Evolutionary conservation across 1,140 invertebrate genomes (phyloP), one percentile per base, ranked within the genome.

Genomic region (Drosophila varians): DNA sequence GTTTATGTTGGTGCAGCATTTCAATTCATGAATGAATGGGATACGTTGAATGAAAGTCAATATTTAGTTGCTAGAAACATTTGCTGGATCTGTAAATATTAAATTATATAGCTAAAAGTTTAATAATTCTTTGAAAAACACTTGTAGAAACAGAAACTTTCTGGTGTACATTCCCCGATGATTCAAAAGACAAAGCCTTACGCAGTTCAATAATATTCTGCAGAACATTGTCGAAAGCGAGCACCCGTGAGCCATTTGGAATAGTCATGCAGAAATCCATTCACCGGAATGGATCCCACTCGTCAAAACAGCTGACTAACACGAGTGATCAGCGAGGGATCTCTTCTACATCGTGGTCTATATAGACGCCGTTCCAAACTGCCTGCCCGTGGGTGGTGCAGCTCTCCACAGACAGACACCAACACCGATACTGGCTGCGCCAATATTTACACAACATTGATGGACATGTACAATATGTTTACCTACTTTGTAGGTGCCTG

Each of bases 391-490:
- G 71, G 71, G 71, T 74, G 70, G 71, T 74, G 71, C 70, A 53
- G 45, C 53, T 70, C 23, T n/a, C n/a, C n/a, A n/a, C n/a, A 48
- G 43, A 55, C 14, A 12, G 19, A 38, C 36, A 58, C 46, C 34
- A 42, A 47, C 28, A 73, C 69, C 46, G 45, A 34, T 6, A 12
- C 48, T 55, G 25, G 42, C 25, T 72, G 70, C 51, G 52, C 71
- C 71, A 74, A 74, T 74, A 74, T 74, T 74, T 74, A 74, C 70
- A 66, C 71, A 66, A 74, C 70, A 74, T 74, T 74, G 71, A 74
- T 74, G 71, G 70, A 74, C 70, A 74, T 65, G 46, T 54, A 71
- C 65, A 60, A 26, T 46, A 42, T 74, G 71, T 74, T 74, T 74
- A 73, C 69, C 69, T 73, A 51, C 58, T 73, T 74, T 74, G 51